phyloP scores from a whole-genome alignment of 2,797 vertebrate species.

The Graptemys geographica region DNA sequence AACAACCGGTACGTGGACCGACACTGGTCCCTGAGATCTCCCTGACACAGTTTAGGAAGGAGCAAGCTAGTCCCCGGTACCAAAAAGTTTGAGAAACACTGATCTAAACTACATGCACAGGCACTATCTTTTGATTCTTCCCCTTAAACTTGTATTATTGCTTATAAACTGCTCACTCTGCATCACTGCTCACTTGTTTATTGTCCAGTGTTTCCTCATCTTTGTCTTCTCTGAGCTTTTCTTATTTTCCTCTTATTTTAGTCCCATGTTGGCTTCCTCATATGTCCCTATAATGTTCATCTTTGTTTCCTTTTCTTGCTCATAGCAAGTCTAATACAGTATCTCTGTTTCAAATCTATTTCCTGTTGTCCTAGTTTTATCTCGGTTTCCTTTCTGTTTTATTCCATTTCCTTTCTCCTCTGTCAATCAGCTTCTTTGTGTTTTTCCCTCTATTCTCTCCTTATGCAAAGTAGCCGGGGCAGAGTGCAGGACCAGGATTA shows the following conservation, averaged over 20 bases:
- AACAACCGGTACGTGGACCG: neutral
- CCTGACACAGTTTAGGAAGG: neutral
- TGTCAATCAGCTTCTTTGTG: neutral
- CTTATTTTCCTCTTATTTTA: neutral
- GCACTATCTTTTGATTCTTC: neutral
- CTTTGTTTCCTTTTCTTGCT: neutral
- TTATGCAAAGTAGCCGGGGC: neutral
- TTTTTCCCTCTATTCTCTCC: neutral
- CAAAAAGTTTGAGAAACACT: neutral
- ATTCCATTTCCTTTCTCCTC: neutral
- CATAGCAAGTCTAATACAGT: neutral
- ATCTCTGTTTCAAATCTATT: neutral
- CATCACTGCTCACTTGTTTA: rapidly evolving
- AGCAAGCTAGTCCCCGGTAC: neutral
- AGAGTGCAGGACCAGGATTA: neutral
- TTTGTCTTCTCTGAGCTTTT: rapidly evolving
- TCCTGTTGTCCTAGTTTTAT: neutral
- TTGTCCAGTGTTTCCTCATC: neutral
- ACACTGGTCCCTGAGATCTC: neutral
- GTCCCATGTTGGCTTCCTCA: neutral
- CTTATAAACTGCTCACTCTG: neutral
- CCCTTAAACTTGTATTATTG: neutral
- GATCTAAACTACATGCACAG: neutral
- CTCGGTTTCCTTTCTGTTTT: slow-evolving; percentile 15
- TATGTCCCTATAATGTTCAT: neutral